phyloP scores from a whole-genome alignment of 2,797 vertebrate genomes.

The Erpetoichthys calabaricus region DNA sequence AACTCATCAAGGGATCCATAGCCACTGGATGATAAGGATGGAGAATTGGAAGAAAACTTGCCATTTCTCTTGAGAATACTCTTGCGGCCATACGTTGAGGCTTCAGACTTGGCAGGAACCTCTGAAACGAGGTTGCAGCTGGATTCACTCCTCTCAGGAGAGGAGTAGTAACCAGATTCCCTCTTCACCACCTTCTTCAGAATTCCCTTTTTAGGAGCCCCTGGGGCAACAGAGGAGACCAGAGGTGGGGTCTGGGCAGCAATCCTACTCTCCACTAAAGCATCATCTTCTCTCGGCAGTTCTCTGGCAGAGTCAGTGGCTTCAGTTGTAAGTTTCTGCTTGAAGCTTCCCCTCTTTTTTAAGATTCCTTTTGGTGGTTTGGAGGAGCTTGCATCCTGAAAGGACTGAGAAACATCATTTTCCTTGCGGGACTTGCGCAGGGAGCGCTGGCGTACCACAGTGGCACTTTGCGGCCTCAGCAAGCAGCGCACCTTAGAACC shows the following conservation, averaged over 20 bases:
- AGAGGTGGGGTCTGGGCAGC: constrained; percentile 3
- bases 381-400: constrained; percentile 44
- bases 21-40: constrained; percentile 23
- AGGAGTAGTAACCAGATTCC: constrained; percentile 82
- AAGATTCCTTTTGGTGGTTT: constrained; percentile 77
- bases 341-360: constrained; percentile 64
- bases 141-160: constrained; percentile 67
- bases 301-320: background rate
- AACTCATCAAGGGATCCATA: constrained; percentile 61
- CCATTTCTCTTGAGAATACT: constrained; percentile 81
- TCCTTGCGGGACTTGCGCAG: constrained; percentile 86
- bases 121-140: constrained; percentile 24
- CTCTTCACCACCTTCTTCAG: constrained; percentile 71
- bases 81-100: constrained; percentile 38
- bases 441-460: constrained; percentile 71
- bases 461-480: constrained; percentile 53
- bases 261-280: background rate
- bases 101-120: constrained; percentile 21
- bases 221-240: background rate
- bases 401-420: constrained; percentile 65
- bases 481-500: constrained; percentile 81
- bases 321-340: constrained; percentile 48
- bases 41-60: constrained; percentile 63
- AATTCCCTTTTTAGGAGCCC: constrained; percentile 75
- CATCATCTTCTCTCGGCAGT: background rate